A percentile compares a stretch with the other conserved stretches of the same genome.
These are phyloP conservation scores for Phylloscopus trochiloides DNA, from an alignment of 2,113 vertebrate species.

Conservation along the genomic window DNA sequence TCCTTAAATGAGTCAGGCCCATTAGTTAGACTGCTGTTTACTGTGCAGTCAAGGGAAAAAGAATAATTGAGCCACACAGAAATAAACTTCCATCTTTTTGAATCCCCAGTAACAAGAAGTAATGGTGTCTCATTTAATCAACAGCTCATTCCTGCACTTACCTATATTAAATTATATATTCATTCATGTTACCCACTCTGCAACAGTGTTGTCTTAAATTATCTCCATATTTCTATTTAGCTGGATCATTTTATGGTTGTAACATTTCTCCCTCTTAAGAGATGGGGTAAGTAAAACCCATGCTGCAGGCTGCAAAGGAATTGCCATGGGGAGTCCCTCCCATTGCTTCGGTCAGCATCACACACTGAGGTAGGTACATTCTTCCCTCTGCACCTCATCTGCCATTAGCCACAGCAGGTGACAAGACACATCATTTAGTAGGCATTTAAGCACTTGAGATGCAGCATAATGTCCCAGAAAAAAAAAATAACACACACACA, in stretches of 20 bases:
- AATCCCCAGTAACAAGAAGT: not conserved
- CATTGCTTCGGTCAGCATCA: rapidly evolving
- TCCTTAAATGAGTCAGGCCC: not conserved
- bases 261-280: not conserved
- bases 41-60: not conserved
- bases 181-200: not conserved
- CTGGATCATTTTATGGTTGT: not conserved
- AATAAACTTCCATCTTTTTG: conserved; percentile 16
- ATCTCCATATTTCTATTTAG: not conserved
- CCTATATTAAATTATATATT: conserved; percentile 40
- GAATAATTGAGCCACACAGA: not conserved
- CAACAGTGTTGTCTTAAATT: not conserved
- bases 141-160: conserved; percentile 16
- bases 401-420: not conserved
- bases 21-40: conserved; percentile 26
- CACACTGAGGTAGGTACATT: not conserved
- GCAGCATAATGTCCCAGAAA: not conserved
- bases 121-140: conserved; percentile 15
- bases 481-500: not conserved
- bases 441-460: not conserved
- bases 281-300: not conserved
- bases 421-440: not conserved
- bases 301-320: not conserved
- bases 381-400: not conserved
- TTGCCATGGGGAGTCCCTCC: not conserved